Evolutionary conservation across 2,888 invertebrate species (phyloP).

Genomic region (Herminia tarsipennalis): DNA sequence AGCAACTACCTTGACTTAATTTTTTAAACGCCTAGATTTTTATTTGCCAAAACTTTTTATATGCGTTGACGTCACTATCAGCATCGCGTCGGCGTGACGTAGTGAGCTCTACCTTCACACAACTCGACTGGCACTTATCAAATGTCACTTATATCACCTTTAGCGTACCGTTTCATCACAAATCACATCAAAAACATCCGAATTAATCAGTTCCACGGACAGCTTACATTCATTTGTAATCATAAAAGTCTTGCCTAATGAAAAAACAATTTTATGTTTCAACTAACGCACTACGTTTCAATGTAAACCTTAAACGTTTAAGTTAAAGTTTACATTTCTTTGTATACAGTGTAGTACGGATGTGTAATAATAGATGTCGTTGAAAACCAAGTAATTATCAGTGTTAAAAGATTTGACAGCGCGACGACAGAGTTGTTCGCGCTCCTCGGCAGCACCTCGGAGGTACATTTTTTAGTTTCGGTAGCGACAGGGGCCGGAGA

Average conservation of each 20-base stretch:
- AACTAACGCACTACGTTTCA: neutral
- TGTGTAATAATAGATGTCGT: constrained; percentile 28
- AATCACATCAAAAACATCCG: constrained; percentile 21
- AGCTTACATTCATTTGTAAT: constrained; percentile 28
- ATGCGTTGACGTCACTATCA: too few species aligned
- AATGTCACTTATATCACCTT: neutral
- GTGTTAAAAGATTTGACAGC: constrained; percentile 45
- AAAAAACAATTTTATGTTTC: constrained; percentile 27
- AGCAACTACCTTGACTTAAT: too few species aligned
- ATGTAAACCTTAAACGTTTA: constrained; percentile 4
- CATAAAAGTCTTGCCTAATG: constrained; percentile 31
- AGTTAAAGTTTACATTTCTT: neutral
- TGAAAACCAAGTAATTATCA: constrained; percentile 39
- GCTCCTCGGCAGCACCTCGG: neutral
- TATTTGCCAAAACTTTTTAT: too few species aligned
- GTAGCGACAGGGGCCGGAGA: too few species aligned
- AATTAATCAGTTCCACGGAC: constrained; percentile 32
- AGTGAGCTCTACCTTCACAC: neutral
- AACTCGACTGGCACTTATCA: neutral
- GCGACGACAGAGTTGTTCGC: constrained; percentile 22
- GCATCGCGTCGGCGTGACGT: too few species aligned
- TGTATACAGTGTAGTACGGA: neutral
- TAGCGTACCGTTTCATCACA: constrained; percentile 5
- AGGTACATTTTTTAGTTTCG: neutral
- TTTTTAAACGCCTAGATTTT: too few species aligned